A percentile compares a stretch with the other conserved stretches of the same genome.
phyloP scores from a whole-genome alignment of 2,797 vertebrate species.

The Caiman crocodilus region DNA sequence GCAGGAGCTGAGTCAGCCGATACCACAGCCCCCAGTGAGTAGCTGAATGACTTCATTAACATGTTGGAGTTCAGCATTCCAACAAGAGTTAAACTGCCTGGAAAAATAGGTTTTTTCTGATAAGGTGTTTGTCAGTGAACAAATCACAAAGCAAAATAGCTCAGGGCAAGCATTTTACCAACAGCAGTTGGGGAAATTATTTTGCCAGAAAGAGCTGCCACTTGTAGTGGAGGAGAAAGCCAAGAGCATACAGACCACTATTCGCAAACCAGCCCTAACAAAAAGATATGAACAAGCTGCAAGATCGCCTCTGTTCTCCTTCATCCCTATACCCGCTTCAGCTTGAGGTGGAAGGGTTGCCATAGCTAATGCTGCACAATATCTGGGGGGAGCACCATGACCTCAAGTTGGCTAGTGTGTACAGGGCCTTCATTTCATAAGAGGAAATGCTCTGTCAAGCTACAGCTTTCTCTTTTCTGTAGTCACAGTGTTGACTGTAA shows the following conservation, averaged over 20 bases:
- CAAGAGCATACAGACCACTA: conserved; percentile 27
- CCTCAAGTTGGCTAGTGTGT: background rate
- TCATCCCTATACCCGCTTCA: background rate
- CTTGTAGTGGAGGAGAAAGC: background rate
- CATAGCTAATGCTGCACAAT: background rate
- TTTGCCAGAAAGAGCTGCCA: conserved; percentile 35
- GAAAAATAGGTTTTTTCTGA: background rate
- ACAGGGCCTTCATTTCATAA: background rate
- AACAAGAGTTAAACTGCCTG: background rate
- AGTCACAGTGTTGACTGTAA: background rate
- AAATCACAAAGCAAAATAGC: conserved; percentile 15
- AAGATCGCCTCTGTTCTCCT: background rate
- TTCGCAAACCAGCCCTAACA: background rate
- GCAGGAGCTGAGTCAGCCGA: background rate
- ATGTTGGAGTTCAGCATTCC: conserved; percentile 29
- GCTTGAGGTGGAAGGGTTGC: background rate
- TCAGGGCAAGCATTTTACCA: background rate
- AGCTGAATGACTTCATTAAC: background rate
- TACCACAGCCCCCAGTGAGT: background rate
- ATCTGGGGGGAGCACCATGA: background rate
- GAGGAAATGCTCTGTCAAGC: background rate
- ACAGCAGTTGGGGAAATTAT: background rate
- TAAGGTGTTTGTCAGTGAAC: conserved; percentile 20
- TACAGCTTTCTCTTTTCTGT: background rate
- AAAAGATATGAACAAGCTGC: background rate